Conservation (phyloP, 2,113 vertebrate species). For the Sylvietta virens region DNA sequence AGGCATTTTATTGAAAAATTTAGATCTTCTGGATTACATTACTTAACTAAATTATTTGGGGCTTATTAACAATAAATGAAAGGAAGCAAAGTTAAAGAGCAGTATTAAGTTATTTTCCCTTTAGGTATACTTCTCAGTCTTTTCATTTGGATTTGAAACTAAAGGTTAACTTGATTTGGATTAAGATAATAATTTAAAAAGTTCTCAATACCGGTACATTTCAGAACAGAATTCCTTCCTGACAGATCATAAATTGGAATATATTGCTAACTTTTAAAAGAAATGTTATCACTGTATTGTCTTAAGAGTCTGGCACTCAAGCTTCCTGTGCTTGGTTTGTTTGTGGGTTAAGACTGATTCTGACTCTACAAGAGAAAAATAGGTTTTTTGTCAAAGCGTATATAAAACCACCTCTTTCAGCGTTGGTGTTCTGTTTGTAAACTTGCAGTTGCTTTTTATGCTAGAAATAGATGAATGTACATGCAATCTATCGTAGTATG, state of each 20-base stretch:
- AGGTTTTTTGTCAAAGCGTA: neutral
- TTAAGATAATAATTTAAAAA: neutral
- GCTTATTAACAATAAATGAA: neutral
- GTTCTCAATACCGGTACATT: neutral
- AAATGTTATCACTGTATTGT: neutral
- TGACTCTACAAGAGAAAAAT: neutral
- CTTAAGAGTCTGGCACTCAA: neutral
- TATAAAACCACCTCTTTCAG: neutral
- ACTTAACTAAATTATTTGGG: neutral
- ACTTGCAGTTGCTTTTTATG: neutral
- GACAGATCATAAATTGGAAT: neutral
- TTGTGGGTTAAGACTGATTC: neutral
- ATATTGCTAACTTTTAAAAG: neutral
- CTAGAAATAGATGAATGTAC: neutral
- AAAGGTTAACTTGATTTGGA: neutral
- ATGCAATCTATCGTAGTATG: neutral
- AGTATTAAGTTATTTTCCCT: neutral
- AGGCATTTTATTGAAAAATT: neutral
- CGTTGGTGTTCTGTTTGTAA: neutral
- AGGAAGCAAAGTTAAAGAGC: neutral
- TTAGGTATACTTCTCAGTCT: neutral
- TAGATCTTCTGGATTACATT: neutral
- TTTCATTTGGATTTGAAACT: neutral
- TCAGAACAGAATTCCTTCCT: neutral
- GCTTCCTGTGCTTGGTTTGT: neutral